A percentile compares a stretch with the other conserved stretches of the same genome.
These are phyloP conservation scores for Drosophila kanapiae DNA, from an alignment of 1,140 invertebrate genomes.

Conservation along the genomic window DNA sequence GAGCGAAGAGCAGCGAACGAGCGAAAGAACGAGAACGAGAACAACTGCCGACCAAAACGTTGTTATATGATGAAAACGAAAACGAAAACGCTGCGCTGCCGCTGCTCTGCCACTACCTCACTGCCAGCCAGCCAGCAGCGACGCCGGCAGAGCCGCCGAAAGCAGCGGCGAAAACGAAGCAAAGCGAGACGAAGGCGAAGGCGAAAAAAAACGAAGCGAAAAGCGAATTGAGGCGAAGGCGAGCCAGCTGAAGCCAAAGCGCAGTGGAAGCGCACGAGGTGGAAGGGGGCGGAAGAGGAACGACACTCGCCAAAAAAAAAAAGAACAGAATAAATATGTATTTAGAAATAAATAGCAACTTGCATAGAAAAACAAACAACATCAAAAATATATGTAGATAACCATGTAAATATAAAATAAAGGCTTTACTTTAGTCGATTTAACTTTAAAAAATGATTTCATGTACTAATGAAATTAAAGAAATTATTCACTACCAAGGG, in stretches of 20 bases:
- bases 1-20: conserved; percentile 38
- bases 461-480: neutral
- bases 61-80: conserved; percentile 59
- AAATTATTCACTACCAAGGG: neutral
- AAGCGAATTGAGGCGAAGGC: conserved; percentile 61
- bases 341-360: neutral
- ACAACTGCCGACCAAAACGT: conserved; percentile 26
- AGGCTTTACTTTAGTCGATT: no score
- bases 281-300: neutral
- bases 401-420: no score
- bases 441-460: no score
- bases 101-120: conserved; percentile 8
- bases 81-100: conserved; percentile 18
- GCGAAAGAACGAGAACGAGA: conserved; percentile 39
- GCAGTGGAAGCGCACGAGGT: conserved; percentile 3
- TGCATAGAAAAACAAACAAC: neutral
- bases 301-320: conserved; percentile 7
- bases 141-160: conserved; percentile 29
- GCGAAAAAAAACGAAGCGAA: conserved; percentile 33
- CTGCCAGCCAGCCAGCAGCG: conserved; percentile 13
- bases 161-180: conserved; percentile 40
- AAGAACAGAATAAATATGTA: neutral
- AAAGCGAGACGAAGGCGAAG: conserved; percentile 21
- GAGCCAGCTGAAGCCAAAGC: conserved; percentile 17
- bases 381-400: no score